phyloP scores from a whole-genome alignment of 2,113 vertebrate genomes.

The Pituophis catenifer region DNA sequence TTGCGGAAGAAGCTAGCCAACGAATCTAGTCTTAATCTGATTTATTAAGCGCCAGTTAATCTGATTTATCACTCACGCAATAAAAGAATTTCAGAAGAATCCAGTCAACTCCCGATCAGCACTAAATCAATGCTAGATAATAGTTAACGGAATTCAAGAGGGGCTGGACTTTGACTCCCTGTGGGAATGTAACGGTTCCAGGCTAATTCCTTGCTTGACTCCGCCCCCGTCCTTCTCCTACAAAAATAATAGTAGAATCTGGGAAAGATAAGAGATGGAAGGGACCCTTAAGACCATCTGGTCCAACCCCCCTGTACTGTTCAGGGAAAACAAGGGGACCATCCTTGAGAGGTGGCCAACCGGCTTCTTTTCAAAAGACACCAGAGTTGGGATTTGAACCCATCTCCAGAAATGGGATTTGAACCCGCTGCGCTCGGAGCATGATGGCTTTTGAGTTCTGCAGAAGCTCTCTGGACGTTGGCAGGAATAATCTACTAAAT shows the following conservation, averaged over 20 bases:
- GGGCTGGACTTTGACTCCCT: too few relatives aligned
- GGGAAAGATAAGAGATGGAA: not conserved
- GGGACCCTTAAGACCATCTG: not conserved
- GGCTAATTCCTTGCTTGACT: too few relatives aligned
- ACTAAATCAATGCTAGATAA: not conserved
- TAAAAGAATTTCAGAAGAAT: not conserved
- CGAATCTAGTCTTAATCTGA: not conserved
- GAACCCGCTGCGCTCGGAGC: not conserved
- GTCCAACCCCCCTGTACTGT: not conserved
- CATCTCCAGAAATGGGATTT: not conserved
- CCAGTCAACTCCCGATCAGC: not conserved
- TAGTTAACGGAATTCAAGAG: too few relatives aligned
- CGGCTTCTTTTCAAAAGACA: not conserved
- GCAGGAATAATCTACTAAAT: not conserved
- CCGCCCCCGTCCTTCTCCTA: too few relatives aligned
- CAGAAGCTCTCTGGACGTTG: not conserved
- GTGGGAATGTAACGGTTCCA: too few relatives aligned
- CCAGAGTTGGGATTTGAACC: not conserved
- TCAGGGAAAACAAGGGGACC: not conserved
- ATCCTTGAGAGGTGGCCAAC: not conserved
- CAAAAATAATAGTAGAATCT: not conserved
- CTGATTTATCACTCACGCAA: not conserved
- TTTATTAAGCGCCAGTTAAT: not conserved
- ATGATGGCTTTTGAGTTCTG: not conserved
- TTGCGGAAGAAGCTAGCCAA: not conserved